Evolutionary conservation across 2,113 vertebrate genomes (phyloP).

Genomic region (Glaucomys volans): DNA sequence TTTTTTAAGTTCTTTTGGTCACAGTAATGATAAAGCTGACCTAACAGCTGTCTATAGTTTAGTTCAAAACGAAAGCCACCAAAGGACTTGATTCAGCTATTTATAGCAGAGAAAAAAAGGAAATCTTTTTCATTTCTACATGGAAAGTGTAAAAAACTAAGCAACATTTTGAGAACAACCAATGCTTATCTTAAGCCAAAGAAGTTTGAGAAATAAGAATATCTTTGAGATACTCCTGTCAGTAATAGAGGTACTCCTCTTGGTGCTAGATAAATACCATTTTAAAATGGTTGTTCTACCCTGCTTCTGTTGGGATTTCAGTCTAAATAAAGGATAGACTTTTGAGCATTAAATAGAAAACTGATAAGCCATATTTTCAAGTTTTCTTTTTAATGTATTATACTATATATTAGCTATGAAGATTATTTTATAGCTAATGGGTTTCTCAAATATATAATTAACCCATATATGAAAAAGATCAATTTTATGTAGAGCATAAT

Average conservation of each 20-base stretch:
- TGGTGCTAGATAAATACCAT: not conserved
- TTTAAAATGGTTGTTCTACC: not conserved
- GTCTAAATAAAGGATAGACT: not conserved
- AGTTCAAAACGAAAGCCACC: not conserved
- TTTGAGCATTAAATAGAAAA: not conserved
- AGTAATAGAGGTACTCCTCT: not conserved
- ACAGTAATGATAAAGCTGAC: too few species aligned
- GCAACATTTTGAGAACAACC: not conserved
- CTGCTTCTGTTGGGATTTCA: not conserved
- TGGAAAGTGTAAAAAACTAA: not conserved
- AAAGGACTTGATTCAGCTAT: not conserved
- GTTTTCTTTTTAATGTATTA: not conserved
- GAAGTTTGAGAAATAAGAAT: constrained; percentile 32
- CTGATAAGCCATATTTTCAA: not conserved
- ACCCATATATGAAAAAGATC: not conserved
- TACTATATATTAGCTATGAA: not conserved
- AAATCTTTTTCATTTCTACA: not conserved
- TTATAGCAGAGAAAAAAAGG: not conserved
- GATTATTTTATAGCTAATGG: not conserved
- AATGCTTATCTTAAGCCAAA: not conserved
- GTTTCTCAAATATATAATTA: not conserved
- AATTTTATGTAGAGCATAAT: not conserved
- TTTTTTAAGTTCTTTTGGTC: too few species aligned
- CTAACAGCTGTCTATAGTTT: not conserved
- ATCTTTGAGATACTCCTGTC: not conserved